These are phyloP conservation scores for Rhaphigaster nebulosa DNA, from an alignment of 2,888 invertebrate species.

Conservation along the genomic window DNA sequence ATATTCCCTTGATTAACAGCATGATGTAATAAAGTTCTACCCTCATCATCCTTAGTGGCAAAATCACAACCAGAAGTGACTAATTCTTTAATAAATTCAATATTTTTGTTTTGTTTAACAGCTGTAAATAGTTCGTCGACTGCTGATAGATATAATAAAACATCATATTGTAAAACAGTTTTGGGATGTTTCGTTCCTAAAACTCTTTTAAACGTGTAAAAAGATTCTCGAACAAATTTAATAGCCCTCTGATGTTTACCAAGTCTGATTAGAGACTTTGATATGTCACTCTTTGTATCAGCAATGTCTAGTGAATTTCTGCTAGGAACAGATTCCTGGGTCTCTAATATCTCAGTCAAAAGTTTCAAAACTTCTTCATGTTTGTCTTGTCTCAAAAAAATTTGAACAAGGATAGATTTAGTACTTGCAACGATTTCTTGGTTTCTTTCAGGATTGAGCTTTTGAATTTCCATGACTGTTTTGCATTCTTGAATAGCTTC, in stretches of 20 bases:
- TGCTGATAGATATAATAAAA: background rate
- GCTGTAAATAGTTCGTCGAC: background rate
- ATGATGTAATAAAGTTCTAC: constrained; percentile 36
- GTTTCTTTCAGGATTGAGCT: background rate
- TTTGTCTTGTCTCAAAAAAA: background rate
- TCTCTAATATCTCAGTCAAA: background rate
- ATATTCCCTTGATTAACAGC: constrained; percentile 8
- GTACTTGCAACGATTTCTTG: background rate
- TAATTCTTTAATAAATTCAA: constrained; percentile 13
- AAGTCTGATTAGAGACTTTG: background rate
- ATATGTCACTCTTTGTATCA: background rate
- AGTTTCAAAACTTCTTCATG: constrained; percentile 40
- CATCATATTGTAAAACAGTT: background rate
- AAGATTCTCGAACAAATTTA: background rate
- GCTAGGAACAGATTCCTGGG: background rate
- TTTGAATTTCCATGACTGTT: background rate
- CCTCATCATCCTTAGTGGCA: background rate
- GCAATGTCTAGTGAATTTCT: background rate
- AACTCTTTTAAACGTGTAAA: background rate
- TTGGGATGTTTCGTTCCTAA: background rate
- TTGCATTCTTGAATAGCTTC: background rate
- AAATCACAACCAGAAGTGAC: background rate
- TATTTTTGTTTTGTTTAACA: background rate
- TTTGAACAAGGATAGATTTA: background rate
- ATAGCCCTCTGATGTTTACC: background rate